Conservation (phyloP, 2,888 invertebrate species). For the Trimorus sp. region DNA sequence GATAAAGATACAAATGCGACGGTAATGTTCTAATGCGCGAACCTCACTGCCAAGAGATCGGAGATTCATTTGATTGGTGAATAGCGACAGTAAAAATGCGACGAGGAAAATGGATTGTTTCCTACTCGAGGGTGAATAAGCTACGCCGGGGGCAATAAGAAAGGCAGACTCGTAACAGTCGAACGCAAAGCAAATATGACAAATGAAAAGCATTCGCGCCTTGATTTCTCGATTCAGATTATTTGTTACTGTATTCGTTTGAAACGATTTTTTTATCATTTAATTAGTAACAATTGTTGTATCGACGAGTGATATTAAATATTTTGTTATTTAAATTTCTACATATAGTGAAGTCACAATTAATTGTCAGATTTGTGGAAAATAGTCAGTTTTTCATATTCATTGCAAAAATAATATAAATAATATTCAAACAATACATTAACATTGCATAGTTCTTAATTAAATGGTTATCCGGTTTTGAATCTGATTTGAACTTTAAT, state of each 20-base stretch:
- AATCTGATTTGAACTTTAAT: too few species aligned
- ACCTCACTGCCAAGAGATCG: conserved; percentile 46
- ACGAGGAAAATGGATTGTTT: conserved; percentile 64
- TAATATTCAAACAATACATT: too few species aligned
- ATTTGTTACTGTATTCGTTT: neutral
- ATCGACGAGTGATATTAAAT: too few species aligned
- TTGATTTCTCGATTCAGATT: conserved; percentile 17
- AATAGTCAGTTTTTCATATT: too few species aligned
- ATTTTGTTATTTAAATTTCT: too few species aligned
- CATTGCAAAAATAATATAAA: too few species aligned
- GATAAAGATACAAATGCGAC: conserved; percentile 41
- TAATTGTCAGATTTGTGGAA: too few species aligned
- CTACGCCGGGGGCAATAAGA: conserved; percentile 67
- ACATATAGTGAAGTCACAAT: too few species aligned
- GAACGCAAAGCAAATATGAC: conserved; percentile 73
- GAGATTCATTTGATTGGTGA: conserved; percentile 62
- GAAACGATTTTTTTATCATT: too few species aligned
- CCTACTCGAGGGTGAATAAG: conserved; percentile 61
- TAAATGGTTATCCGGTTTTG: too few species aligned
- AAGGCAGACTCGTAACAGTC: conserved; percentile 67
- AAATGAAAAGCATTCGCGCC: conserved; percentile 71
- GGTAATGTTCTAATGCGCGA: conserved; percentile 43
- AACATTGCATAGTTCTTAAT: too few species aligned
- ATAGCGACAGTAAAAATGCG: conserved; percentile 60
- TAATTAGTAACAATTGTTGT: too few species aligned